Evolutionary conservation across 2,113 vertebrate species (phyloP).

Genomic region (Orycteropus afer): DNA sequence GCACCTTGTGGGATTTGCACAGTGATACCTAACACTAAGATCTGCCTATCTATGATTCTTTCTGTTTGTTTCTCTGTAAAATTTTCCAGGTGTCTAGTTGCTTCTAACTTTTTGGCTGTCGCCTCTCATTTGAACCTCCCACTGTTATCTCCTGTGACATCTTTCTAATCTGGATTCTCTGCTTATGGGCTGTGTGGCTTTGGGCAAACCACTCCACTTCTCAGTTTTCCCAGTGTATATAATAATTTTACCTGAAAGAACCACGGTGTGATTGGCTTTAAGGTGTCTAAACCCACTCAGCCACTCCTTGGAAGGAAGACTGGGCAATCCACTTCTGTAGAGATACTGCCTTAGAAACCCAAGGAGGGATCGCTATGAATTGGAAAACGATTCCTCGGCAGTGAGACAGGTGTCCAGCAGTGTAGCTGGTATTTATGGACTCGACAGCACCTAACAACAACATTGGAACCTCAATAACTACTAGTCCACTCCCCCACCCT

Average conservation of each 20-base stretch:
- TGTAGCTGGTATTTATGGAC: too few species aligned
- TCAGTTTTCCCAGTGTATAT: background rate
- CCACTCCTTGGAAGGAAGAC: too few species aligned
- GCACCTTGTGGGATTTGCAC: rapidly evolving
- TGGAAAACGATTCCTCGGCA: too few species aligned
- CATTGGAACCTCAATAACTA: rapidly evolving
- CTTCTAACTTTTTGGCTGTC: background rate
- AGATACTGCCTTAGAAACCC: too few species aligned
- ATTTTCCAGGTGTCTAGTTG: background rate
- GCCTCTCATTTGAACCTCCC: too few species aligned
- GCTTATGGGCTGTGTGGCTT: background rate
- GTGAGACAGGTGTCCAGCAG: too few species aligned
- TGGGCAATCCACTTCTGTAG: too few species aligned
- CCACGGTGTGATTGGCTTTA: background rate
- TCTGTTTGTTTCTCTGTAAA: background rate
- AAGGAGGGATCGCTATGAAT: too few species aligned
- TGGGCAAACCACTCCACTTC: background rate
- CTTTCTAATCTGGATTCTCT: background rate
- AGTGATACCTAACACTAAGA: background rate
- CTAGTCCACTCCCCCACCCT: background rate
- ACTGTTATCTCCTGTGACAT: background rate
- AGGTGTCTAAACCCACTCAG: too few species aligned
- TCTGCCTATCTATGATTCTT: background rate
- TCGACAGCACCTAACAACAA: too few species aligned
- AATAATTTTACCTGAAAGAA: background rate